Evolutionary conservation across 2,888 invertebrate genomes (phyloP), one percentile per base, ranked within the genome.

Genomic region (Nasonovia ribisnigri): DNA sequence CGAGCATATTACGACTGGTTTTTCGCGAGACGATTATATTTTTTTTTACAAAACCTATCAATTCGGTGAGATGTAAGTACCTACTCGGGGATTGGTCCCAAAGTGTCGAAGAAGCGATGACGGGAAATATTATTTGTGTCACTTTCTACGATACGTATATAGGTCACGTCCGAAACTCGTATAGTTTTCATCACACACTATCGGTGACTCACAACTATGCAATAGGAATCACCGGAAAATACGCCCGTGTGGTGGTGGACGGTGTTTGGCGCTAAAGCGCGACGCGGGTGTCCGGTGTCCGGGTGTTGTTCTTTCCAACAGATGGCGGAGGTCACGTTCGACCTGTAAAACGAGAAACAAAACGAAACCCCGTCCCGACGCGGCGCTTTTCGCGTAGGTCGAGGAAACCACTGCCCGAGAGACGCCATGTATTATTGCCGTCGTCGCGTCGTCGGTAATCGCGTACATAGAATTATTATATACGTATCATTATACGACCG

Each of bases 381-480:
- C 29, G 36, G 51, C 36, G 20, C 51, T 91, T 91, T 91, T 57
- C 91, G 57, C 91, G 91, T 91, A 57, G 91, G 91, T 46, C 57
- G 67, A 67, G 90, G 90, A 90, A 91, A 91, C 51, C 91, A 77
- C 8, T 2, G 42, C 42, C 20, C 5, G n/a, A 46, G 84, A 91
- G 57, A 57, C 91, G 84, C 91, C 54, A 46, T 43, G 86, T 46
- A 43, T 91, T 84, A 84, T 84, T 86, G 51, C 13, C 29, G 36
- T 90, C 48, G 46, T 36, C 67, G 77, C n/a, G 90, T 43, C 67
- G 43, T 67, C 67, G 67, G 51, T 51, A 51, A 11, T 86, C 43
- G 26, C 43, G 26, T 36, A 42, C 54, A 42, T 43, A 11, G 11
- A 26, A 24, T 51, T 26, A n/a, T n/a, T n/a, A n/a, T n/a, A 36